These are phyloP conservation scores for Orchesellides sinensis DNA, from an alignment of 2,888 invertebrate genomes.

Conservation along the genomic window DNA sequence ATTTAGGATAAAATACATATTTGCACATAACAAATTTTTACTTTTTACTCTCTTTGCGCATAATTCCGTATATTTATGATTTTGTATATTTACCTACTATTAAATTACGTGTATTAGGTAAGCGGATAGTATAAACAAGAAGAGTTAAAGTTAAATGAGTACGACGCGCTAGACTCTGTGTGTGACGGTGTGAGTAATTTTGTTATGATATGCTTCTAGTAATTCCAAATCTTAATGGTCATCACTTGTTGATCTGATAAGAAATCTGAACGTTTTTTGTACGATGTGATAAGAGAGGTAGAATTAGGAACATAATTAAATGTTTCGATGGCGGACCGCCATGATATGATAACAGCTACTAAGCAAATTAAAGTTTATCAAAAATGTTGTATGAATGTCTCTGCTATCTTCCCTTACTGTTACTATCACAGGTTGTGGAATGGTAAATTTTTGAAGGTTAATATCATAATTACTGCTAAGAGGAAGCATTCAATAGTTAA, in stretches of 20 bases:
- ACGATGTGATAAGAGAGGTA: constrained; percentile 20
- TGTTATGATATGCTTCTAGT: not conserved
- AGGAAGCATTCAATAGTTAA: not conserved
- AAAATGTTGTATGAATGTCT: no score
- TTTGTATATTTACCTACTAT: not conserved
- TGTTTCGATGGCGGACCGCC: constrained; percentile 32
- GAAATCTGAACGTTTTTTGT: constrained; percentile 24
- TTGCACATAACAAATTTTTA: not conserved
- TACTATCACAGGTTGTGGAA: not conserved
- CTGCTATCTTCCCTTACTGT: no score
- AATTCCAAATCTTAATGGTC: constrained; percentile 33
- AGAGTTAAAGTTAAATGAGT: no score
- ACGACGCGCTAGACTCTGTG: not conserved
- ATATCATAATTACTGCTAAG: not conserved
- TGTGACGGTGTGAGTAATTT: not conserved
- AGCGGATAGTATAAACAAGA: no score
- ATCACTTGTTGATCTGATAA: constrained; percentile 32
- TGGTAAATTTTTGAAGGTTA: not conserved
- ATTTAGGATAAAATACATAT: not conserved
- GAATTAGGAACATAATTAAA: constrained; percentile 1
- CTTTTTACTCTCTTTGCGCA: not conserved
- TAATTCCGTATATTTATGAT: not conserved
- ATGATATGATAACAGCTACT: constrained; percentile 1
- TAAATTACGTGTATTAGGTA: no score
- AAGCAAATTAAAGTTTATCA: no score